Conservation (phyloP, 2,888 invertebrate genomes). For the Morpho deidamia region DNA sequence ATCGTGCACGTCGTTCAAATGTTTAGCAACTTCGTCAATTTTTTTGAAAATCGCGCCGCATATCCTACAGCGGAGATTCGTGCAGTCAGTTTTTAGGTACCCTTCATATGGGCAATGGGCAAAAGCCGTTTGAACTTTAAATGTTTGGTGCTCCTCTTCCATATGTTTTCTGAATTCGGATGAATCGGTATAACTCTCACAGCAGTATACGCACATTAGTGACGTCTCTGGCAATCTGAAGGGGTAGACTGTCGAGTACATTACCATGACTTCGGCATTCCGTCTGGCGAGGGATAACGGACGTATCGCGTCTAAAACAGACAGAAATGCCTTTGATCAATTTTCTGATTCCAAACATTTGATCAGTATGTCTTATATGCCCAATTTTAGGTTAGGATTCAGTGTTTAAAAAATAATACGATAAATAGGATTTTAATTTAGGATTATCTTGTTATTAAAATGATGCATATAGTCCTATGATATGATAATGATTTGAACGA, state of each 20-base stretch:
- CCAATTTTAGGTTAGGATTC: background rate
- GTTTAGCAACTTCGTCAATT: constrained; percentile 33
- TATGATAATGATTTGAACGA: no score
- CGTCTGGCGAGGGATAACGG: constrained; percentile 35
- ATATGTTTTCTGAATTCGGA: constrained; percentile 36
- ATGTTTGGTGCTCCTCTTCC: constrained; percentile 33
- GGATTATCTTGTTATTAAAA: no score
- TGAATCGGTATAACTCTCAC: constrained; percentile 35
- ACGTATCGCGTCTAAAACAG: constrained; percentile 44
- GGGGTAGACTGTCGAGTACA: constrained; percentile 45
- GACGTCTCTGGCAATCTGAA: constrained; percentile 43
- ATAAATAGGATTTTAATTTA: no score
- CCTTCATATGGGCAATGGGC: constrained; percentile 30
- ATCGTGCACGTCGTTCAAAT: constrained; percentile 35
- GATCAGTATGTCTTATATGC: constrained; percentile 7
- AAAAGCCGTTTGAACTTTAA: constrained; percentile 31
- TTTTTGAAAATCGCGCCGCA: constrained; percentile 30
- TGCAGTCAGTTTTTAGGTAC: constrained; percentile 39
- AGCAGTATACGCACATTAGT: constrained; percentile 45
- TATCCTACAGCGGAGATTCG: constrained; percentile 39
- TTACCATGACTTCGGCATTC: constrained; percentile 40
- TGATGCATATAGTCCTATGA: no score
- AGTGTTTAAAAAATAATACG: no score
- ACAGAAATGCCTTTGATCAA: constrained; percentile 39
- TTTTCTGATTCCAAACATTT: constrained; percentile 8